phyloP scores from a whole-genome alignment of 2,797 vertebrate species.

The Rhinoraja longicauda region DNA sequence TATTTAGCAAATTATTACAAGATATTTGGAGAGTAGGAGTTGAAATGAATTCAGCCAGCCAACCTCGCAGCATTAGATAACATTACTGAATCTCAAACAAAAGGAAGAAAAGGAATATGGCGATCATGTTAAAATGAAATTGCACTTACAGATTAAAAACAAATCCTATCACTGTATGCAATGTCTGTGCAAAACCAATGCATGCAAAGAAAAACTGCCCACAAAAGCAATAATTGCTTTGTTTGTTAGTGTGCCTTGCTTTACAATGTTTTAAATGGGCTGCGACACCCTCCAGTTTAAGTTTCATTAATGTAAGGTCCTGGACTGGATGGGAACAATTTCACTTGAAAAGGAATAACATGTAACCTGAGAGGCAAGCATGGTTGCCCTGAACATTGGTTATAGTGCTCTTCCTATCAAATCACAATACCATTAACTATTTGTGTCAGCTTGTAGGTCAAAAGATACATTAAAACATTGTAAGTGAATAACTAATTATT shows the following conservation, averaged over 20 bases:
- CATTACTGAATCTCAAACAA: constrained; percentile 23
- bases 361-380: neutral
- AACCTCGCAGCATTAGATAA: neutral
- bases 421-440: neutral
- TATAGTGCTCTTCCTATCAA: neutral
- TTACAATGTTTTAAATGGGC: neutral
- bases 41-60: constrained; percentile 38
- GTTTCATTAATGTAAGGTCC: neutral
- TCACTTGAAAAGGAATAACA: constrained; percentile 1
- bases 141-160: neutral
- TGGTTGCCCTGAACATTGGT: neutral
- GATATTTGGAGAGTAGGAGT: constrained; percentile 38
- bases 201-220: neutral
- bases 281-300: neutral
- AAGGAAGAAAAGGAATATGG: neutral
- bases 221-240: neutral
- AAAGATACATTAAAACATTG: neutral
- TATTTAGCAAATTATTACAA: constrained; percentile 46
- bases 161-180: neutral
- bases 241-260: neutral
- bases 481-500: constrained; percentile 13
- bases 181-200: neutral
- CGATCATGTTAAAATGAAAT: neutral
- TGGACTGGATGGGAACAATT: neutral
- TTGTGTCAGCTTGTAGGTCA: constrained; percentile 21